Percentiles rank a stretch among this genome's conserved stretches.
These are phyloP conservation scores for Pasiphila rectangulata DNA, from an alignment of 2,888 invertebrate genomes.

Conservation along the genomic window DNA sequence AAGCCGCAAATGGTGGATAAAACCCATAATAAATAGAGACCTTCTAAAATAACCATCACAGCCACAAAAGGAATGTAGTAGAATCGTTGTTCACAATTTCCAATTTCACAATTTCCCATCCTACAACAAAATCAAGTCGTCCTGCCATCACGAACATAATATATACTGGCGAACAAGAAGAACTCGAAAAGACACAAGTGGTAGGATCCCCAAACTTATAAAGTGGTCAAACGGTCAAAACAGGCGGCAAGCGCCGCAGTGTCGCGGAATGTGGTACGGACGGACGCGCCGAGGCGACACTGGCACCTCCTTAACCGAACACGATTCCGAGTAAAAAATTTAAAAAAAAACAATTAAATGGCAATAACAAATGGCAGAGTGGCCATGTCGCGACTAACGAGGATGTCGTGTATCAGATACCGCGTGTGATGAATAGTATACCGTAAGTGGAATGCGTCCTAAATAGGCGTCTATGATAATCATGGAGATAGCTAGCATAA, in stretches of 20 bases:
- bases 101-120: no score
- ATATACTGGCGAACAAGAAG: background rate
- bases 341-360: constrained; percentile 48
- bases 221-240: constrained; percentile 60
- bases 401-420: constrained; percentile 27
- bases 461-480: constrained; percentile 14
- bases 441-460: constrained; percentile 23
- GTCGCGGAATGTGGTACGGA: constrained; percentile 72
- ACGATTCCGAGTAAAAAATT: constrained; percentile 59
- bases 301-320: constrained; percentile 51
- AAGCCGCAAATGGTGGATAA: no score
- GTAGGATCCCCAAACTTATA: constrained; percentile 49
- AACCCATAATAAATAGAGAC: no score
- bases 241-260: constrained; percentile 57
- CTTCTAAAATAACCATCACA: no score
- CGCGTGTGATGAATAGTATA: constrained; percentile 26
- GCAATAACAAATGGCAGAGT: constrained; percentile 50
- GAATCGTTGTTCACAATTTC: no score
- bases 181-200: constrained; percentile 26
- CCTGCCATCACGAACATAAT: background rate
- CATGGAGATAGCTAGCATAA: constrained; percentile 17
- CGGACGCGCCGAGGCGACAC: constrained; percentile 56
- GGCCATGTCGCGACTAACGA: constrained; percentile 32
- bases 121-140: background rate
- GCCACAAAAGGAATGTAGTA: no score